A percentile compares a stretch with the other conserved stretches of the same genome.
These are phyloP conservation scores for Automeris io DNA, from an alignment of 2,888 invertebrate species.

Conservation along the genomic window DNA sequence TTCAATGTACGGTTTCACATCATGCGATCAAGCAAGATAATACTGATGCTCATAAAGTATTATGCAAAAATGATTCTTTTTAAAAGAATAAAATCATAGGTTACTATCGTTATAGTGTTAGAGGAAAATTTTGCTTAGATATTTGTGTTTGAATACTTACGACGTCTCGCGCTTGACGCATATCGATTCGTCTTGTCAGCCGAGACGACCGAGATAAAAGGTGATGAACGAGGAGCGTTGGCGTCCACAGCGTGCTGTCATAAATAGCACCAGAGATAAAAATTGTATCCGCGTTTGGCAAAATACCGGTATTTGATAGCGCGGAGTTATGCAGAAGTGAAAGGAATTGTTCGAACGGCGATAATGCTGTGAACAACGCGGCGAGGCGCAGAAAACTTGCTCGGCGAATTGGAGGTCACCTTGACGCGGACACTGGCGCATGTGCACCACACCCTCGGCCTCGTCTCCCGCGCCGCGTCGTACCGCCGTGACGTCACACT, in stretches of 20 bases:
- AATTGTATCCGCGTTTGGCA: conserved; percentile 52
- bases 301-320: conserved; percentile 49
- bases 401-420: conserved; percentile 63
- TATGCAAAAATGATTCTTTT: no score
- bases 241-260: conserved; percentile 71
- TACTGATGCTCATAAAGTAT: no score
- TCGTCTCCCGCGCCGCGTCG: conserved; percentile 27
- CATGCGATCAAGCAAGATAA: no score
- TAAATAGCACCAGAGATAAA: conserved; percentile 53
- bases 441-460: conserved; percentile 73
- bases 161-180: conserved; percentile 71
- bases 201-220: conserved; percentile 64
- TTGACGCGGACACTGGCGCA: conserved; percentile 59
- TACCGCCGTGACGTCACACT: conserved; percentile 46
- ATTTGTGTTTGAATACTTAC: conserved; percentile 58
- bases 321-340: conserved; percentile 45
- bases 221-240: conserved; percentile 72
- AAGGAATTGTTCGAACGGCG: conserved; percentile 63
- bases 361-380: conserved; percentile 39
- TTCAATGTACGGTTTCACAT: no score
- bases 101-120: conserved; percentile 7
- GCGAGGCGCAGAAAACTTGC: conserved; percentile 50
- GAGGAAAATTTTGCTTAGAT: conserved; percentile 37
- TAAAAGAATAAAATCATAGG: no score
- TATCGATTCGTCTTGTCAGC: conserved; percentile 73